A percentile compares a stretch with the other conserved stretches of the same genome.
phyloP scores from a whole-genome alignment of 1,140 invertebrate species.

The Nebria ingens region DNA sequence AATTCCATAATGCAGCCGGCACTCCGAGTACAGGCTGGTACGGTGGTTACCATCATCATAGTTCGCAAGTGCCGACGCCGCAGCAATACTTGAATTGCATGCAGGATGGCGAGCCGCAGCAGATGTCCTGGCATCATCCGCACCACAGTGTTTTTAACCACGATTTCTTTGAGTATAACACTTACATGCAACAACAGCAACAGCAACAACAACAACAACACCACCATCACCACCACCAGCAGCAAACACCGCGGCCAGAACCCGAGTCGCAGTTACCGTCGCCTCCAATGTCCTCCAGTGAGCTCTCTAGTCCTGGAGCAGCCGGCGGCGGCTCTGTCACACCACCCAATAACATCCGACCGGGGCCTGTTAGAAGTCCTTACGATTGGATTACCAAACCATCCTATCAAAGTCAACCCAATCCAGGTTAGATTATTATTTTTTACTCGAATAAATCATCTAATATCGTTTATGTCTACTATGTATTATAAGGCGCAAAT shows the following conservation, averaged over 20 bases:
- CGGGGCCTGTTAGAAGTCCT: constrained; percentile 59
- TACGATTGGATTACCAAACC: constrained; percentile 87
- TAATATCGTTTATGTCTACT: no score
- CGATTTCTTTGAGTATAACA: constrained; percentile 31
- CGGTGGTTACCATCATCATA: constrained; percentile 23
- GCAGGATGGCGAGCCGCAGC: constrained; percentile 25
- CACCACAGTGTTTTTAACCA: constrained; percentile 28
- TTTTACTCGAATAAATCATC: no score
- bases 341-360: constrained; percentile 39
- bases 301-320: constrained; percentile 53
- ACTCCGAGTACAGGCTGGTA: constrained; percentile 28
- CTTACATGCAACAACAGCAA: constrained; percentile 21
- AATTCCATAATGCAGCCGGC: constrained; percentile 19
- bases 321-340: constrained; percentile 37
- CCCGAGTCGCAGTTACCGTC: constrained; percentile 36
- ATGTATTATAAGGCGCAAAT: no score
- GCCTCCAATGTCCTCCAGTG: constrained; percentile 52
- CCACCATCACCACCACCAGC: constrained; percentile 17
- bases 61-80: constrained; percentile 12
- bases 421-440: constrained; percentile 69
- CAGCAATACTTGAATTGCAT: constrained; percentile 17
- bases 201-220: constrained; percentile 19
- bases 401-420: constrained; percentile 68
- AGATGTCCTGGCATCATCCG: constrained; percentile 23
- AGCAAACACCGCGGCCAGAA: constrained; percentile 18